These are phyloP conservation scores for Nomia melanderi DNA, from an alignment of 1,140 invertebrate genomes.

Conservation along the genomic window DNA sequence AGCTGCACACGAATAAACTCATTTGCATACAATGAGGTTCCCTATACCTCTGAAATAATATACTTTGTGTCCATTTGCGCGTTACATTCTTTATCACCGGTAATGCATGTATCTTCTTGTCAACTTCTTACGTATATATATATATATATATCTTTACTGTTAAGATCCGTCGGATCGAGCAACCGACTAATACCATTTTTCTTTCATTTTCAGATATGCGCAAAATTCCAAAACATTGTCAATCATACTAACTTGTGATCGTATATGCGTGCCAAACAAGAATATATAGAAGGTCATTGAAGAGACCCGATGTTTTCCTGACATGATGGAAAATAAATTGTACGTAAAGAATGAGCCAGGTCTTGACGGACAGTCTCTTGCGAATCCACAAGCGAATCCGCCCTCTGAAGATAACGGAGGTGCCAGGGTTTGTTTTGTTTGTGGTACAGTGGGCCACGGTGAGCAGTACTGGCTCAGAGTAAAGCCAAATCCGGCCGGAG, in stretches of 20 bases:
- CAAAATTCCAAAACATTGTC: conserved; percentile 53
- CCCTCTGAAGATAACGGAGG: conserved; percentile 62
- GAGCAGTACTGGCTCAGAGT: conserved; percentile 87
- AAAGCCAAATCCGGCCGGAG: conserved; percentile 83
- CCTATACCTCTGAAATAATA: conserved; percentile 34
- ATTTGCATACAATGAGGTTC: conserved; percentile 55
- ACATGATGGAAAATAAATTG: conserved; percentile 79
- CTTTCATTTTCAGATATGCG: conserved; percentile 57
- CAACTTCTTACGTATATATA: neutral
- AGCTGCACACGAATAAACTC: conserved; percentile 55
- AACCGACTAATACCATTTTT: conserved; percentile 17
- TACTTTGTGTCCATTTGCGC: neutral
- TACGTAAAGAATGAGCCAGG: conserved; percentile 80
- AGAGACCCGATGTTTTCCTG: conserved; percentile 76
- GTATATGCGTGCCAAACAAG: conserved; percentile 58
- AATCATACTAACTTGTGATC: conserved; percentile 57
- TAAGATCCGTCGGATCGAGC: too few species aligned
- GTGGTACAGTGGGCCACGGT: conserved; percentile 87
- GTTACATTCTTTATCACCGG: neutral
- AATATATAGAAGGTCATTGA: conserved; percentile 60
- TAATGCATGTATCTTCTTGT: neutral
- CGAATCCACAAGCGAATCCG: conserved; percentile 64
- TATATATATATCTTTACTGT: too few species aligned
- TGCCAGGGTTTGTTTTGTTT: conserved; percentile 90
- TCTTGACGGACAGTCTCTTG: conserved; percentile 74